phyloP scores from a whole-genome alignment of 2,888 invertebrate genomes.

The Cyrtodaria siliqua region DNA sequence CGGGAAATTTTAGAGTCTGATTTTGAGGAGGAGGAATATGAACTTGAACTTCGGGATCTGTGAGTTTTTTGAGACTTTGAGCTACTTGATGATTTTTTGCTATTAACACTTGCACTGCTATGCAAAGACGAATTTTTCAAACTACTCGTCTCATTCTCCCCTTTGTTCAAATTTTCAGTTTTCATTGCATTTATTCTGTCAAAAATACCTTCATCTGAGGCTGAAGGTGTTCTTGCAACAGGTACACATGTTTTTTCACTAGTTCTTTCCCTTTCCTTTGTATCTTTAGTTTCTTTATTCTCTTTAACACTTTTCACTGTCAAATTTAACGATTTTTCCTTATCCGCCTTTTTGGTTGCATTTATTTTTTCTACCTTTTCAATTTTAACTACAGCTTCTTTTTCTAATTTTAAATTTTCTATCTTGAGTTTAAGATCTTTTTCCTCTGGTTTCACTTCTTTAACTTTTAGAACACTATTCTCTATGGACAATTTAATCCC shows the following conservation, averaged over 20 bases:
- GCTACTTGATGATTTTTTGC: slow-evolving; percentile 45
- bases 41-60: slow-evolving; percentile 56
- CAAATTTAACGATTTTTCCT: slow-evolving; percentile 2
- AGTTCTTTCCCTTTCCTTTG: slow-evolving; percentile 28
- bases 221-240: slow-evolving; percentile 18
- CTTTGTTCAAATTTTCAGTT: slow-evolving; percentile 39
- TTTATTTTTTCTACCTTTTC: slow-evolving; percentile 48
- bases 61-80: slow-evolving; percentile 65
- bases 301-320: slow-evolving; percentile 28
- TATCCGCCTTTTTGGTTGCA: slow-evolving; percentile 6
- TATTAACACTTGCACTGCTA: slow-evolving; percentile 15
- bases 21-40: slow-evolving; percentile 51
- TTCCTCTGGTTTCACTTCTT: slow-evolving; percentile 35
- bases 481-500: slow-evolving; percentile 66
- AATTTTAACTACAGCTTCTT: slow-evolving; percentile 49
- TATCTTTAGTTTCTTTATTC: slow-evolving; percentile 21
- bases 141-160: slow-evolving; percentile 10
- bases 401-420: slow-evolving; percentile 34
- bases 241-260: slow-evolving; percentile 14
- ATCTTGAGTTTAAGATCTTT: slow-evolving; percentile 16
- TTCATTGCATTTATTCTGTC: slow-evolving; percentile 66
- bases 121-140: not conserved
- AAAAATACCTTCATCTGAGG: slow-evolving; percentile 63
- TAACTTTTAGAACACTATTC: slow-evolving; percentile 44
- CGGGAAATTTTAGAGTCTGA: slow-evolving; percentile 68